Evolutionary conservation across 2,113 vertebrate genomes (phyloP).

Genomic region (Seriola aureovittata): DNA sequence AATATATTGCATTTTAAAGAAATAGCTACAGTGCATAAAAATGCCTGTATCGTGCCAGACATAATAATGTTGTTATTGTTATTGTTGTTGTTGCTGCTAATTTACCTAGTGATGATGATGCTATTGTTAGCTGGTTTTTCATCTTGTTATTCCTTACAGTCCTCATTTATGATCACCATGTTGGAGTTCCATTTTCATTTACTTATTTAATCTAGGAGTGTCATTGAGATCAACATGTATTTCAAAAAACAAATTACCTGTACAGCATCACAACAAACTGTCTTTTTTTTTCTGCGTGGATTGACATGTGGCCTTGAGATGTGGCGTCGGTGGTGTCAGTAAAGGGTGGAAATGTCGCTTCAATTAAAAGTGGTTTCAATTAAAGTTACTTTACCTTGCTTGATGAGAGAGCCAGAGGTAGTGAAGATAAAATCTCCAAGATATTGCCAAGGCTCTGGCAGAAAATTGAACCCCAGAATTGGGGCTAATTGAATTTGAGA

Average conservation of each 20-base stretch:
- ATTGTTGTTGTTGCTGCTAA: conserved; percentile 7
- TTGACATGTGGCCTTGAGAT: conserved; percentile 16
- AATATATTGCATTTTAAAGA: conserved; percentile 13
- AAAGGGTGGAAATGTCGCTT: conserved; percentile 70
- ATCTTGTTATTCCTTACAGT: not conserved
- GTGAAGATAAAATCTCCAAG: conserved; percentile 77
- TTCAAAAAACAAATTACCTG: not conserved
- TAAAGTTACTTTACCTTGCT: conserved; percentile 82
- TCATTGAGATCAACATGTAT: conserved; percentile 13
- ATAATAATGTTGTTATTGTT: conserved; percentile 1
- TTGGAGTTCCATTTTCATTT: conserved; percentile 3
- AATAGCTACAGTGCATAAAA: conserved; percentile 24
- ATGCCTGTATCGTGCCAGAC: conserved; percentile 20
- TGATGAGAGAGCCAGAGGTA: conserved; percentile 78
- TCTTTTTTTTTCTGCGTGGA: conserved; percentile 47
- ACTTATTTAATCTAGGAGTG: conserved; percentile 5
- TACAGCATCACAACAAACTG: not conserved
- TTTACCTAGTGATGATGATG: not conserved
- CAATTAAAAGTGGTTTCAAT: conserved; percentile 85
- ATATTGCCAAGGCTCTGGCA: conserved; percentile 73
- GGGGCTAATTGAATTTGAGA: conserved; percentile 83
- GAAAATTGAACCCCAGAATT: conserved; percentile 80
- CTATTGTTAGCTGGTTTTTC: not conserved
- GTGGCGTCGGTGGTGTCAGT: conserved; percentile 34
- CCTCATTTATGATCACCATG: not conserved